phyloP scores from a whole-genome alignment of 2,797 vertebrate genomes.

The Odontamblyopus rebecca region DNA sequence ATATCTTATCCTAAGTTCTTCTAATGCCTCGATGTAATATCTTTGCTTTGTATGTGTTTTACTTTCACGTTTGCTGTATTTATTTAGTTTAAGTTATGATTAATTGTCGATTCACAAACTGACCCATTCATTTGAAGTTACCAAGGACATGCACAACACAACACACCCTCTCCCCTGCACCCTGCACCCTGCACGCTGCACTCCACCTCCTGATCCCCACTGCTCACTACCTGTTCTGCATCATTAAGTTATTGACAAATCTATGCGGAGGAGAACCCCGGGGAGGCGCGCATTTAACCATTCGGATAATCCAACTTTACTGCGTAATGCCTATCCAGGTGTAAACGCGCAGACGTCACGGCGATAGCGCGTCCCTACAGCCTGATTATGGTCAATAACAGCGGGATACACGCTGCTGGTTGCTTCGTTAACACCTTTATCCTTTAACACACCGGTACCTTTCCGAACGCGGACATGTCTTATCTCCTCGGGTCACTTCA shows the following conservation, averaged over 20 bases:
- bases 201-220: conserved; percentile 15
- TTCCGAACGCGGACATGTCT: conserved; percentile 74
- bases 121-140: background rate
- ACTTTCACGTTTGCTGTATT: too few relatives aligned
- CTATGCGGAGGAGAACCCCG: conserved; percentile 13
- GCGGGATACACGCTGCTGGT: conserved; percentile 14
- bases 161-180: background rate
- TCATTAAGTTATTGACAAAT: conserved; percentile 36
- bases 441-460: conserved; percentile 44
- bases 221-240: conserved; percentile 33
- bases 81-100: too few relatives aligned
- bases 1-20: too few relatives aligned
- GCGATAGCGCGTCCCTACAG: conserved; percentile 11
- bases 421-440: conserved; percentile 16
- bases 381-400: conserved; percentile 11
- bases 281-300: conserved; percentile 21
- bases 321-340: conserved; percentile 15
- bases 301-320: conserved; percentile 51
- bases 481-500: conserved; percentile 58
- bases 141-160: background rate
- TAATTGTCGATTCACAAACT: background rate
- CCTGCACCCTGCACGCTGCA: background rate
- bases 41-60: too few relatives aligned
- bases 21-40: too few relatives aligned
- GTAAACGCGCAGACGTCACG: conserved; percentile 8